Percentiles rank a stretch among this genome's conserved stretches.
Conservation (phyloP, 2,113 vertebrate species). For the Misgurnus anguillicaudatus region DNA sequence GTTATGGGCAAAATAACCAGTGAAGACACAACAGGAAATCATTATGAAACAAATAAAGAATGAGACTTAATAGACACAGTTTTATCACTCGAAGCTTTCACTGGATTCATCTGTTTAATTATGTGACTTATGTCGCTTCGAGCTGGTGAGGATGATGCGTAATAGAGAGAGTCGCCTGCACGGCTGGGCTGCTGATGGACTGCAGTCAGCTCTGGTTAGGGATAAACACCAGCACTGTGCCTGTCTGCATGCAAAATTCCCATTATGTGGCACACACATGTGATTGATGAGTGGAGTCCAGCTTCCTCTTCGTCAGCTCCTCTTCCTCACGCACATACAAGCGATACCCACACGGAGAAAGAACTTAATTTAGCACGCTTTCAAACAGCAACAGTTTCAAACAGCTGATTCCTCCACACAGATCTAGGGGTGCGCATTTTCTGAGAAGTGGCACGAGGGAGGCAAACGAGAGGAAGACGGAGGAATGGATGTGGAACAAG, state of each 20-base stretch:
- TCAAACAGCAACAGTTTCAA: conserved; percentile 35
- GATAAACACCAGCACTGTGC: conserved; percentile 1
- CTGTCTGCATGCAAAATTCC: conserved; percentile 25
- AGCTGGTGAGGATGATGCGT: background rate
- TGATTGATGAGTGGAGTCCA: conserved; percentile 63
- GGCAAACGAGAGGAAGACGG: conserved; percentile 55
- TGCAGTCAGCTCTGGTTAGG: conserved; percentile 5
- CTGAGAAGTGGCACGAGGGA: conserved; percentile 35
- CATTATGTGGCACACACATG: conserved; percentile 51
- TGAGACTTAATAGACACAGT: background rate
- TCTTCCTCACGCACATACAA: conserved; percentile 8
- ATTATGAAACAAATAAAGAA: background rate
- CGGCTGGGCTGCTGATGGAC: conserved; percentile 23
- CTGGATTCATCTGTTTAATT: conserved; percentile 23
- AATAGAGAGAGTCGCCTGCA: conserved; percentile 15
- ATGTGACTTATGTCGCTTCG: conserved; percentile 21
- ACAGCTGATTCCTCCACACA: conserved; percentile 38
- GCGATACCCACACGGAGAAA: background rate
- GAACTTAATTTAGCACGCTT: conserved; percentile 38
- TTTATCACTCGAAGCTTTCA: background rate
- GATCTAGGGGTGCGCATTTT: conserved; percentile 28
- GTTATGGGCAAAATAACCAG: conserved; percentile 3
- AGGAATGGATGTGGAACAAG: conserved; percentile 17
- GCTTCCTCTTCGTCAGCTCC: conserved; percentile 45
- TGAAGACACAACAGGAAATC: background rate